These are phyloP conservation scores for Pseudomyrmex sp. DNA, from an alignment of 1,140 invertebrate genomes.

Conservation along the genomic window DNA sequence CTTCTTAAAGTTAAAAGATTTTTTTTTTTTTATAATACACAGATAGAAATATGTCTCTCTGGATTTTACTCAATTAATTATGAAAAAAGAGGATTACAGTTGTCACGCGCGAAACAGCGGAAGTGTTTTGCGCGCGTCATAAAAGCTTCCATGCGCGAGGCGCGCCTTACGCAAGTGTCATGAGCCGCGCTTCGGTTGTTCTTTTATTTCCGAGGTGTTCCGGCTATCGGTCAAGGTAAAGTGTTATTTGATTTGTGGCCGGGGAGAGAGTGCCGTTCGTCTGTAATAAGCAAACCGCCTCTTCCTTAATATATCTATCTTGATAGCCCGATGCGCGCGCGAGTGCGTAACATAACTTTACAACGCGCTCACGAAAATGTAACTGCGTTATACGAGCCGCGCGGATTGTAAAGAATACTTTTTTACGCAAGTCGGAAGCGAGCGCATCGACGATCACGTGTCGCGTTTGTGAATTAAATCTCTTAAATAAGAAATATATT, in stretches of 20 bases:
- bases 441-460: not conserved
- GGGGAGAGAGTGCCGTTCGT: constrained; percentile 54
- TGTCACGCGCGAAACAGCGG: not conserved
- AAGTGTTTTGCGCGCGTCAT: constrained; percentile 23
- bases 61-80: no score
- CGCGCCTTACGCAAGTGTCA: constrained; percentile 26
- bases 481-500: not conserved
- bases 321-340: constrained; percentile 69
- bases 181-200: constrained; percentile 5
- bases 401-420: constrained; percentile 55
- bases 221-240: constrained; percentile 61
- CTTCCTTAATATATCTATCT: constrained; percentile 74
- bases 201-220: constrained; percentile 38
- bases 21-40: no score
- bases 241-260: constrained; percentile 75
- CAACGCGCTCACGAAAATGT: constrained; percentile 58
- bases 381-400: constrained; percentile 15
- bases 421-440: not conserved
- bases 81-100: not conserved
- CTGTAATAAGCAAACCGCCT: constrained; percentile 73
- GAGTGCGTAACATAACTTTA: constrained; percentile 58
- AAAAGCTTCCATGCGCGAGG: not conserved
- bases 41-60: no score
- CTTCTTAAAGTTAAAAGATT: no score
- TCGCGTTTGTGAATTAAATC: not conserved